phyloP scores from a whole-genome alignment of 2,888 invertebrate genomes.

The Venustoraphidia nigricollis region DNA sequence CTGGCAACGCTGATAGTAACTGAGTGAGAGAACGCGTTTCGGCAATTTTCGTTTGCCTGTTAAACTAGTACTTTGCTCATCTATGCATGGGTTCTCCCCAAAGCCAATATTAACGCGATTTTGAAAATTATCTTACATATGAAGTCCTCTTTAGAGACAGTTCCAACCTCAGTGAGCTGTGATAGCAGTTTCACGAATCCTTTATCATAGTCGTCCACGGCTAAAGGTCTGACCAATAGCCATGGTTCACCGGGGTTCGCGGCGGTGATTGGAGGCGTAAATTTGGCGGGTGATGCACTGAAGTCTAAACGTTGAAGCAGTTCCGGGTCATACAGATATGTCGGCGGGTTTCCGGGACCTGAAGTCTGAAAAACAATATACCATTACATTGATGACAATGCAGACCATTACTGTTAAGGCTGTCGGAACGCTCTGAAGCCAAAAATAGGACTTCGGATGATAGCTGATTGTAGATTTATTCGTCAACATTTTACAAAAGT shows the following conservation, averaged over 20 bases:
- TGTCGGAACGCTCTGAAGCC: too few species aligned
- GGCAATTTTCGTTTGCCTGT: too few species aligned
- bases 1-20: too few species aligned
- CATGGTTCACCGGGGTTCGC: constrained; percentile 56
- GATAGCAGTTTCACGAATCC: constrained; percentile 67
- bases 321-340: constrained; percentile 31
- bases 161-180: constrained; percentile 76
- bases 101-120: background rate
- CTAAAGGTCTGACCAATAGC: constrained; percentile 65
- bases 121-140: constrained; percentile 42
- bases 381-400: too few species aligned
- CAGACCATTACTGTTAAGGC: too few species aligned
- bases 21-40: too few species aligned
- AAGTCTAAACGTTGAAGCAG: constrained; percentile 51
- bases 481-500: too few species aligned
- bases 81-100: background rate
- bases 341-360: too few species aligned
- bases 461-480: too few species aligned
- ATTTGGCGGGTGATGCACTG: constrained; percentile 40
- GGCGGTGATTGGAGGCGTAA: constrained; percentile 55
- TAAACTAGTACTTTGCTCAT: too few species aligned
- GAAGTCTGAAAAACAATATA: too few species aligned
- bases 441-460: too few species aligned
- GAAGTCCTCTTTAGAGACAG: constrained; percentile 61
- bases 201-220: constrained; percentile 65